These are phyloP conservation scores for Erythrolamprus reginae DNA, from an alignment of 2,113 vertebrate species.

Conservation along the genomic window DNA sequence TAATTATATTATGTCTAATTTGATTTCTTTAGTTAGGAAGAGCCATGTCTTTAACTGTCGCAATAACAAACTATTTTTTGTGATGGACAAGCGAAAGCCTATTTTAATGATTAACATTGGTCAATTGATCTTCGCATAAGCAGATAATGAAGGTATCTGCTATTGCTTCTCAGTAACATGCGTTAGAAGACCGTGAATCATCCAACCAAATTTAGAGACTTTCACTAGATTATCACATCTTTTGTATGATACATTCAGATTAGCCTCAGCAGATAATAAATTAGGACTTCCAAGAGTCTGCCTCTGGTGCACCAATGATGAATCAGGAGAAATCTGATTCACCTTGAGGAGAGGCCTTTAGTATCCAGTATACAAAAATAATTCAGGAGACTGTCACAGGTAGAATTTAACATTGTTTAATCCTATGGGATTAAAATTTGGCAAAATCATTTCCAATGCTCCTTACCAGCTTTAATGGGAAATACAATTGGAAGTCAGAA, in stretches of 20 bases:
- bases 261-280: background rate
- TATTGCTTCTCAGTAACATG: background rate
- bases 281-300: background rate
- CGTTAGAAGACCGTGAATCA: background rate
- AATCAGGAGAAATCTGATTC: background rate
- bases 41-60: background rate
- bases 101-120: background rate
- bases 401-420: background rate
- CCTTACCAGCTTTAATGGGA: background rate
- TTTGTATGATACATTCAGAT: background rate
- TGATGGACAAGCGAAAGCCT: background rate
- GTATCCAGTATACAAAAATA: background rate
- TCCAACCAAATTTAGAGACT: too few species aligned
- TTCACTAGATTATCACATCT: background rate
- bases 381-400: background rate
- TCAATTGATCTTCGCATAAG: background rate
- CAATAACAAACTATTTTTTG: background rate
- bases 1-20: slow-evolving; percentile 38
- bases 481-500: background rate
- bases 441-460: background rate
- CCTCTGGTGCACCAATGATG: background rate
- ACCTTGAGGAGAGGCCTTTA: background rate
- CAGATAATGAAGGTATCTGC: background rate
- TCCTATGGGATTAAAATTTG: background rate
- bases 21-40: slow-evolving; percentile 13